Conservation (phyloP, 2,888 invertebrate species). For the Diarsia dahlii region DNA sequence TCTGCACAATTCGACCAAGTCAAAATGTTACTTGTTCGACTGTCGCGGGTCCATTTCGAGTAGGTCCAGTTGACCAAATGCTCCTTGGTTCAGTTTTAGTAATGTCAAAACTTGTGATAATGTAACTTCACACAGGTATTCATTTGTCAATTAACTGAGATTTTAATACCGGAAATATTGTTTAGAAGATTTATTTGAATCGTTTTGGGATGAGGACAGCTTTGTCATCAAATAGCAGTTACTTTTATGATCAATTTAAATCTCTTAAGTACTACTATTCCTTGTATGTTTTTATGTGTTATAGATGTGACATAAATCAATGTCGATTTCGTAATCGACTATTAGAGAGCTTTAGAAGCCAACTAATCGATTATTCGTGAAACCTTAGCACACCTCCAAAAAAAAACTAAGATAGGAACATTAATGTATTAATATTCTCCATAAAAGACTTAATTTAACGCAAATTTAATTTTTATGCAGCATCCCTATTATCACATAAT, state of each 20-base stretch:
- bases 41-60: too few relatives aligned
- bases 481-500: conserved; percentile 76
- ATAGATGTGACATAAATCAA: conserved; percentile 14
- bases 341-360: conserved; percentile 19
- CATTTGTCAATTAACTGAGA: conserved; percentile 35
- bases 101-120: conserved; percentile 22
- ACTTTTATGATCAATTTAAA: conserved; percentile 11
- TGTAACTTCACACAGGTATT: conserved; percentile 26
- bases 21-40: too few relatives aligned
- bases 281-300: neutral
- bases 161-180: conserved; percentile 23
- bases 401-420: conserved; percentile 24
- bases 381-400: conserved; percentile 24
- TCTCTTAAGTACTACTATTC: neutral
- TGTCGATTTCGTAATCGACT: conserved; percentile 10
- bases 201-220: conserved; percentile 6
- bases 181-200: neutral
- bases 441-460: conserved; percentile 76
- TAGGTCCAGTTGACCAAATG: too few relatives aligned
- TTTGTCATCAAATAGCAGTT: conserved; percentile 39
- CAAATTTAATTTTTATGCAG: conserved; percentile 74
- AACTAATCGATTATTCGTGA: conserved; percentile 40
- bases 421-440: conserved; percentile 62
- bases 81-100: conserved; percentile 26
- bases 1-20: too few relatives aligned